Conservation (phyloP, 2,113 vertebrate genomes). For the Aythya baeri region DNA sequence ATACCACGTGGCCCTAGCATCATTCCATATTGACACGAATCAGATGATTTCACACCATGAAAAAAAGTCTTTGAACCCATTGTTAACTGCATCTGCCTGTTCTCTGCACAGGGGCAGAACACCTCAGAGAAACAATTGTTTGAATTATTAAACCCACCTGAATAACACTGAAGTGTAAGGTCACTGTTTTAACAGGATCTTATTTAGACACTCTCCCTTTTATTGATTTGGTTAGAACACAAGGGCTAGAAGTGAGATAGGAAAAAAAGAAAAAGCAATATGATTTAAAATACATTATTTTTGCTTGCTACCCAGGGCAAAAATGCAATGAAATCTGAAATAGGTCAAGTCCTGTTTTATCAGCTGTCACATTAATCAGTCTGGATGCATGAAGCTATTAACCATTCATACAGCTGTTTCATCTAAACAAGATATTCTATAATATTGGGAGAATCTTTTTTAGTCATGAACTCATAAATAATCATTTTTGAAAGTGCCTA, state of each 20-base stretch:
- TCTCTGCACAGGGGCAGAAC: background rate
- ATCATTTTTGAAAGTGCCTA: background rate
- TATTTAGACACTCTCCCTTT: background rate
- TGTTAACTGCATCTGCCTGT: background rate
- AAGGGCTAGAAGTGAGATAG: background rate
- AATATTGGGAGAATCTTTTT: background rate
- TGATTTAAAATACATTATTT: slow-evolving; percentile 7
- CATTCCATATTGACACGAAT: no score
- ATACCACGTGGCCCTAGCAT: no score
- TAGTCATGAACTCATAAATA: background rate
- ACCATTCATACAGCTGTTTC: background rate
- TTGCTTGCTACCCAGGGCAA: background rate
- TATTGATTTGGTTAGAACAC: background rate
- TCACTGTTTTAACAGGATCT: background rate
- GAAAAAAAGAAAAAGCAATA: background rate
- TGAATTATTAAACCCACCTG: background rate
- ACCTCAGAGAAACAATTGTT: background rate
- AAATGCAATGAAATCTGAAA: slow-evolving; percentile 2
- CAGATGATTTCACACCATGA: background rate
- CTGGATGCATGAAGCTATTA: background rate
- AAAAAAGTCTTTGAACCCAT: background rate
- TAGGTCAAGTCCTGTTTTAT: background rate
- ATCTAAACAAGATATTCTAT: background rate
- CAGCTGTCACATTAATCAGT: background rate
- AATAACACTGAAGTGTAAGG: background rate